Evolutionary conservation across 2,797 vertebrate species (phyloP).

Genomic region (Ctenopoma multispine): DNA sequence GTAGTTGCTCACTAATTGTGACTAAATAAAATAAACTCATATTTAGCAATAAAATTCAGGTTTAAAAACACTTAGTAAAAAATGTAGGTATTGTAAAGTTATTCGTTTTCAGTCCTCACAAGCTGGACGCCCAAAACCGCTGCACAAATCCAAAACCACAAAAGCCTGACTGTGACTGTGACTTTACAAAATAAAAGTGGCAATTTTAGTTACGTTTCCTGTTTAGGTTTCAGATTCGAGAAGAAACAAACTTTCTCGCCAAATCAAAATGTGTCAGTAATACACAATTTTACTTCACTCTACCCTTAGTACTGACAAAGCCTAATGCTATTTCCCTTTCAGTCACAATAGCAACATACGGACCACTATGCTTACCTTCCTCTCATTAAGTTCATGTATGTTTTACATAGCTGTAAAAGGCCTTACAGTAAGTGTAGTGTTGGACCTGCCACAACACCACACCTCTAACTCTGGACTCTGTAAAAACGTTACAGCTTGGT

Average conservation of each 20-base stretch:
- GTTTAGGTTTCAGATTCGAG: neutral
- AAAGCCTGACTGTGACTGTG: neutral
- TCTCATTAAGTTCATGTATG: constrained; percentile 1
- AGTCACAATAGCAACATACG: constrained; percentile 10
- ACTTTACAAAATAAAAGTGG: neutral
- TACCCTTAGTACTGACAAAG: neutral
- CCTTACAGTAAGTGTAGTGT: constrained; percentile 15
- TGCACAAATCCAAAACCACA: neutral
- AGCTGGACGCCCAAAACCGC: neutral
- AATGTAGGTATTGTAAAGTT: no score
- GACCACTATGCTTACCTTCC: neutral
- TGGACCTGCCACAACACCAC: constrained; percentile 25
- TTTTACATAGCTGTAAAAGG: constrained; percentile 25
- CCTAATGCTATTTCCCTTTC: constrained; percentile 1
- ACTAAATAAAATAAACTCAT: constrained; percentile 3
- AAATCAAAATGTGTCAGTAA: neutral
- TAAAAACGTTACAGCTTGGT: neutral
- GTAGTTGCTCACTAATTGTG: neutral
- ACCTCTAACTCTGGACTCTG: constrained; percentile 16
- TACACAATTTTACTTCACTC: constrained; percentile 10
- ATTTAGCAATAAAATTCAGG: neutral
- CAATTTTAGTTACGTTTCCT: neutral
- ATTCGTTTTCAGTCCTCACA: no score
- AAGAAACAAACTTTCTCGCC: no score
- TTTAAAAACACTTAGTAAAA: constrained; percentile 24